These are phyloP conservation scores for Oryzias dopingdopingensis DNA, from an alignment of 2,797 vertebrate genomes.

Conservation along the genomic window DNA sequence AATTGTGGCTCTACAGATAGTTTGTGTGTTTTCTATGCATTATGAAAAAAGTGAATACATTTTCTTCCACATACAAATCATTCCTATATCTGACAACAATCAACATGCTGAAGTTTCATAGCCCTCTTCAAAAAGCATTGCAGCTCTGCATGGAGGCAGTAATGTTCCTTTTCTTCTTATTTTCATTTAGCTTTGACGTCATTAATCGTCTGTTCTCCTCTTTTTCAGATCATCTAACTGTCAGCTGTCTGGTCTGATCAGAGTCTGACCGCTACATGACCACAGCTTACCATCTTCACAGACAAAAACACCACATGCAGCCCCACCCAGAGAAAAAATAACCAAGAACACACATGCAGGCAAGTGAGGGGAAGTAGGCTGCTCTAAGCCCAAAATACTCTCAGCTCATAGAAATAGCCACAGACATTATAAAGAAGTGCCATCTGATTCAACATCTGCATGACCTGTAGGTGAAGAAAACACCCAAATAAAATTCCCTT, in stretches of 20 bases:
- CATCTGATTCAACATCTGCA: too few species aligned
- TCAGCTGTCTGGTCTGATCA: constrained; percentile 35
- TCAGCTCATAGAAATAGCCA: neutral
- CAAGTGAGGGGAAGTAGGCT: constrained; percentile 9
- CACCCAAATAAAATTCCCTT: too few species aligned
- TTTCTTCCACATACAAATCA: neutral
- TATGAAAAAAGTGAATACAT: neutral
- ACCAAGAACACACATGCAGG: constrained; percentile 21
- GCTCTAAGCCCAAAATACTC: neutral
- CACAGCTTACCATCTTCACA: constrained; percentile 40
- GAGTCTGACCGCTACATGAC: constrained; percentile 46
- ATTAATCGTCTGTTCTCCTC: neutral
- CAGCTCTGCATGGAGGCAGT: neutral
- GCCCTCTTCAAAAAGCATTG: neutral
- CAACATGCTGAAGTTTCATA: neutral
- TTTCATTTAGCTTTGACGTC: neutral
- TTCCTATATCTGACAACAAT: neutral
- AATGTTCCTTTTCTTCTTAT: neutral
- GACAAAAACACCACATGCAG: constrained; percentile 55
- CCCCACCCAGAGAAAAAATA: constrained; percentile 56
- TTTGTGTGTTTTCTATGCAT: neutral
- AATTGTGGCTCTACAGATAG: neutral
- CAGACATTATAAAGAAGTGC: too few species aligned
- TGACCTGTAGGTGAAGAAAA: too few species aligned
- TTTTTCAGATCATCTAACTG: constrained; percentile 10